Conservation (phyloP, 1,140 invertebrate genomes). For the Amyelois transitella region DNA sequence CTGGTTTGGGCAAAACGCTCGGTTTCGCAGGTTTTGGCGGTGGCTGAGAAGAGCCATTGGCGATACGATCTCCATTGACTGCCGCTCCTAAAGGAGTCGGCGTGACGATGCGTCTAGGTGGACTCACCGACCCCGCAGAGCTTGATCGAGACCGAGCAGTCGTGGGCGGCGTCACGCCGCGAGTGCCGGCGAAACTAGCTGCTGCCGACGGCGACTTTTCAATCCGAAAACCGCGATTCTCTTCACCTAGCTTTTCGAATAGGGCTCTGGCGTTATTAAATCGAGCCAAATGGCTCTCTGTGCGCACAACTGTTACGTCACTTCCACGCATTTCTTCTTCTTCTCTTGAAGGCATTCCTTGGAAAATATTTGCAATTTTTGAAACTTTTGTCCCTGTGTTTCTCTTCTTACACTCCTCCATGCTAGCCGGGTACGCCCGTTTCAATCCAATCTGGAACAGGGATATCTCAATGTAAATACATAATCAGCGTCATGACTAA, state of each 20-base stretch:
- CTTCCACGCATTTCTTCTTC: slow-evolving; percentile 70
- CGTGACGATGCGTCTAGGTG: slow-evolving; percentile 60
- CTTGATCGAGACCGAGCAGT: slow-evolving; percentile 75
- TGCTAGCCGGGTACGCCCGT: slow-evolving; percentile 65
- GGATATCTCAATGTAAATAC: slow-evolving; percentile 37
- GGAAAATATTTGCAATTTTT: slow-evolving; percentile 92
- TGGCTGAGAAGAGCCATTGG: slow-evolving; percentile 60
- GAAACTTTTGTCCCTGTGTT: slow-evolving; percentile 87
- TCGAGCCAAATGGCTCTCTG: slow-evolving; percentile 90
- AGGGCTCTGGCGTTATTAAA: slow-evolving; percentile 95
- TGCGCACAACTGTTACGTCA: slow-evolving; percentile 85
- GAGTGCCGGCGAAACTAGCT: slow-evolving; percentile 63
- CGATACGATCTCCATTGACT: slow-evolving; percentile 64
- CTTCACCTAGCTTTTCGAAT: slow-evolving; percentile 92
- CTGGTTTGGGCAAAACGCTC: slow-evolving; percentile 77
- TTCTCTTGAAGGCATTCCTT: slow-evolving; percentile 75
- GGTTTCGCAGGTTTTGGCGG: slow-evolving; percentile 72
- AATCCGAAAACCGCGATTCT: slow-evolving; percentile 76
- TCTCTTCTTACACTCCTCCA: slow-evolving; percentile 84
- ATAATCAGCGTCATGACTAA: slow-evolving; percentile 24
- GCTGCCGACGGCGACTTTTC: slow-evolving; percentile 70
- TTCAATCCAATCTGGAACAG: slow-evolving; percentile 67
- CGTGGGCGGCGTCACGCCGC: slow-evolving; percentile 41
- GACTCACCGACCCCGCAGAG: slow-evolving; percentile 77
- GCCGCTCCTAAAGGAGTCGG: slow-evolving; percentile 62